A percentile compares a stretch with the other conserved stretches of the same genome.
Conservation (phyloP, 2,113 vertebrate genomes). For the Urocitellus parryii region DNA sequence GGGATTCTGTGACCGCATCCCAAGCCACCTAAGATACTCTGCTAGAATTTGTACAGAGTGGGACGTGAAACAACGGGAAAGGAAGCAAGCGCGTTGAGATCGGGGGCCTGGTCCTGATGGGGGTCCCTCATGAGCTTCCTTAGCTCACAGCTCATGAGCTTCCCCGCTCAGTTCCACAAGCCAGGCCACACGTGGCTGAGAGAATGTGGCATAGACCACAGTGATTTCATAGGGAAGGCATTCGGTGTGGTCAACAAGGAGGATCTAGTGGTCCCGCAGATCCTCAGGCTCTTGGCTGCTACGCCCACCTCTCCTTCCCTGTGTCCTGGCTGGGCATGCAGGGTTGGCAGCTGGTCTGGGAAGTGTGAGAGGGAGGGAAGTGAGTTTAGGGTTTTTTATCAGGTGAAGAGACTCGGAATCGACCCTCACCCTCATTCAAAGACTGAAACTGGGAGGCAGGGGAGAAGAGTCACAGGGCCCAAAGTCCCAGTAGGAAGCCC, state of each 20-base stretch:
- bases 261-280: not conserved
- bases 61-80: not conserved
- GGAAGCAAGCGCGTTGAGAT: not conserved
- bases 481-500: not conserved
- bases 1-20: not conserved
- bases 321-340: not conserved
- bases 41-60: not conserved
- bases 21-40: not conserved
- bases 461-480: not conserved
- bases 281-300: not conserved
- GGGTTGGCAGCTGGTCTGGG: not conserved
- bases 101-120: not conserved
- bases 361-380: not conserved
- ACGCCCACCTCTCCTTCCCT: not conserved
- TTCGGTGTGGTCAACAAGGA: not conserved
- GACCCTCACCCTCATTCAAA: not conserved
- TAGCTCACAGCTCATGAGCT: not conserved
- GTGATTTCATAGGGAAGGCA: not conserved
- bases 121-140: not conserved
- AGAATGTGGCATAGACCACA: too few species aligned
- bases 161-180: not conserved
- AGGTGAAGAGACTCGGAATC: not conserved
- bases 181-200: not conserved
- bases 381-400: not conserved
- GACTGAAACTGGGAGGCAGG: not conserved